Conservation (phyloP, 1,140 invertebrate species). For the Periplaneta americana region DNA sequence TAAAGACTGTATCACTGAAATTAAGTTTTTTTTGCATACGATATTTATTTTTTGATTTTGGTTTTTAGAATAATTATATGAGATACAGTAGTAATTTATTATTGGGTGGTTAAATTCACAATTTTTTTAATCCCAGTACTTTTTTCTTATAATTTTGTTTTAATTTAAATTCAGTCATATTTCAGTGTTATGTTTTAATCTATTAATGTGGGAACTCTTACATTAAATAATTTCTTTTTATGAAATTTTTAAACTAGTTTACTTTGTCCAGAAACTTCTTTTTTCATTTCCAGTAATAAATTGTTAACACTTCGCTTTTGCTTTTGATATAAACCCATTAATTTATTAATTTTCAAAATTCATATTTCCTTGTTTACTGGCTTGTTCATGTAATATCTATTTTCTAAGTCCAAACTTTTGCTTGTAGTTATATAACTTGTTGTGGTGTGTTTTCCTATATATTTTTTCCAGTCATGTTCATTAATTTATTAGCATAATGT, state of each 20-base stretch:
- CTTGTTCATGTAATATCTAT: background rate
- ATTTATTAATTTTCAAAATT: background rate
- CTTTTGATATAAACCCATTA: background rate
- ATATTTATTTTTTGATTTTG: background rate
- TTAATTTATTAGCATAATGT: background rate
- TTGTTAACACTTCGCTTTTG: no score
- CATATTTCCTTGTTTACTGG: background rate
- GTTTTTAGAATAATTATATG: background rate
- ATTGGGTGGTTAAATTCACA: no score
- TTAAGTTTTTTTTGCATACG: background rate
- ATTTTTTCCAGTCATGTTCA: background rate
- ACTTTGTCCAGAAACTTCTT: background rate
- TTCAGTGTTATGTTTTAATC: background rate
- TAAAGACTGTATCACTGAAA: no score
- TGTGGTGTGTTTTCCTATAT: background rate
- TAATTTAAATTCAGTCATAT: background rate
- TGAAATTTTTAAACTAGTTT: background rate
- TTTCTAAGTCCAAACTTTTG: background rate
- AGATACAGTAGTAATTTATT: background rate
- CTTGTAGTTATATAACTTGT: background rate
- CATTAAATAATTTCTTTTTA: background rate
- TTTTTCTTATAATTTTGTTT: background rate
- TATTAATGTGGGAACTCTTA: background rate
- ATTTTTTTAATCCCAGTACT: background rate
- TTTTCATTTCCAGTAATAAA: background rate